Conservation (phyloP, 2,797 vertebrate species). For the Euthynnus affinis region DNA sequence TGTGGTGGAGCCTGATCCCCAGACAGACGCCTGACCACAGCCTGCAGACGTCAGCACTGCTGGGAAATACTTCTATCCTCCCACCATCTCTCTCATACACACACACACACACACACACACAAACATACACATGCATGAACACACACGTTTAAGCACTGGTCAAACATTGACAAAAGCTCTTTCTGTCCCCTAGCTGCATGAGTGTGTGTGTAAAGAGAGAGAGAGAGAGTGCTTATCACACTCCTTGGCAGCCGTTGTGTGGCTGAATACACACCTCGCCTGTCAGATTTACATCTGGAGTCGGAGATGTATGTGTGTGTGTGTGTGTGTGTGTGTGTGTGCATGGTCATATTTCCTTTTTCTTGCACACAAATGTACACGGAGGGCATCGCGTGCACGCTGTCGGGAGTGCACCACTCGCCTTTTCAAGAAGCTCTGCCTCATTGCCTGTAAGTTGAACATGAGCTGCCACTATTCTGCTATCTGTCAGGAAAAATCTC, state of each 20-base stretch:
- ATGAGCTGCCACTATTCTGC: constrained; percentile 28
- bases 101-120: constrained; percentile 8
- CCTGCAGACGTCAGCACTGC: constrained; percentile 35
- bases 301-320: constrained; percentile 15
- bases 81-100: neutral
- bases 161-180: constrained; percentile 37
- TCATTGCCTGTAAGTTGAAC: constrained; percentile 41
- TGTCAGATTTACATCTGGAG: constrained; percentile 47
- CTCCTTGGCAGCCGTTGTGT: constrained; percentile 17
- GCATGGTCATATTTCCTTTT: constrained; percentile 21
- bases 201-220: neutral
- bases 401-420: neutral
- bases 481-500: constrained; percentile 27
- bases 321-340: no score
- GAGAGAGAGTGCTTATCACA: constrained; percentile 23
- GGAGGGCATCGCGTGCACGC: neutral
- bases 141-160: constrained; percentile 21
- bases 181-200: neutral
- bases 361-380: neutral
- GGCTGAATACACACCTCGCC: constrained; percentile 39
- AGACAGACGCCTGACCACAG: constrained; percentile 28
- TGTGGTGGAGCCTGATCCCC: constrained; percentile 25
- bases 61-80: constrained; percentile 7
- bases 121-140: neutral
- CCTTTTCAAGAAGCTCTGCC: constrained; percentile 51